Conservation (phyloP, 1,140 invertebrate genomes). For the Andricus grossulariae region DNA sequence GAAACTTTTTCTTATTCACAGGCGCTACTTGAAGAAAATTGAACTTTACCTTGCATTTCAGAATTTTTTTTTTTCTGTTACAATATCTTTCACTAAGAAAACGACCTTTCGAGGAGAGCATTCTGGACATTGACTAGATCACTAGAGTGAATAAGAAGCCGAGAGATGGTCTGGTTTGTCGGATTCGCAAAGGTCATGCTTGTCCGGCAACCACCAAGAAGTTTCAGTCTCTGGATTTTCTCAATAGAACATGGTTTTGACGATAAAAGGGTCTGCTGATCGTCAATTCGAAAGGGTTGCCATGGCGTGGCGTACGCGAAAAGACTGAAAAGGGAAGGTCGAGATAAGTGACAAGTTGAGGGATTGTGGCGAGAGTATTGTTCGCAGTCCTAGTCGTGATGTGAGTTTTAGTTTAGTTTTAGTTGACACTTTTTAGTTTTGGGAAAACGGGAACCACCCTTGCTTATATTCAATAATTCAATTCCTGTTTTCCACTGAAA, state of each 20-base stretch:
- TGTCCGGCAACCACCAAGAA: background rate
- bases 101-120: background rate
- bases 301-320: background rate
- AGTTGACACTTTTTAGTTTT: no score
- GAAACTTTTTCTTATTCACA: constrained; percentile 21
- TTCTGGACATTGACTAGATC: background rate
- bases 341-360: constrained; percentile 16
- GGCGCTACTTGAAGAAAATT: constrained; percentile 2
- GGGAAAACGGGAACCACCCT: no score
- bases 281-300: constrained; percentile 4
- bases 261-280: constrained; percentile 11
- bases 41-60: constrained; percentile 1
- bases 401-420: no score
- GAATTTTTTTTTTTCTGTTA: constrained; percentile 13
- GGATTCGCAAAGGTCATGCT: constrained; percentile 1
- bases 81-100: constrained; percentile 15
- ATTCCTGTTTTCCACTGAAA: no score
- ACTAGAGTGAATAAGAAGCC: constrained; percentile 20
- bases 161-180: no score
- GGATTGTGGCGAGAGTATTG: background rate
- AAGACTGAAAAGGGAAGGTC: background rate
- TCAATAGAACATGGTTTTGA: constrained; percentile 15
- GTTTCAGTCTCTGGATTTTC: background rate
- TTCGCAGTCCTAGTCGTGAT: background rate
- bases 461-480: no score